Evolutionary conservation across 2,888 invertebrate genomes (phyloP).

Genomic region (Drosophila borborema): DNA sequence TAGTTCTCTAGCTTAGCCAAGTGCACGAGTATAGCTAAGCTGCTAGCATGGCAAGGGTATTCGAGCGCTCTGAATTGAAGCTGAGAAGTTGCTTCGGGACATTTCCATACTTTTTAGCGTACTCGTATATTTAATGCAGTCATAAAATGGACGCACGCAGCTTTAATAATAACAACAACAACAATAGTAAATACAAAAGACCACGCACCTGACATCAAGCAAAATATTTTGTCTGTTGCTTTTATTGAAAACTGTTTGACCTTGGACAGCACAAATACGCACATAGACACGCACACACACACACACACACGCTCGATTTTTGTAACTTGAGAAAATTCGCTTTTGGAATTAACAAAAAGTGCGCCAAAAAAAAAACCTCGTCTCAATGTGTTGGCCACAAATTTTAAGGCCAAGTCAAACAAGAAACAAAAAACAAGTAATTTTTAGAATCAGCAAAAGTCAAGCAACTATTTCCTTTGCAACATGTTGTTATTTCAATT

Average conservation of each 20-base stretch:
- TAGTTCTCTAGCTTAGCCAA: not conserved
- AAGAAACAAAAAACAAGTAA: constrained; percentile 17
- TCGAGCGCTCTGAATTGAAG: not conserved
- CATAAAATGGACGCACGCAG: constrained; percentile 35
- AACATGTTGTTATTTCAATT: not conserved
- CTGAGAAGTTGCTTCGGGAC: constrained; percentile 14
- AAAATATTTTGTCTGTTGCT: constrained; percentile 24
- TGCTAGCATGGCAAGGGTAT: not conserved
- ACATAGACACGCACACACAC: constrained; percentile 14
- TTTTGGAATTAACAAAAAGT: constrained; percentile 38
- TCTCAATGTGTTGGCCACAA: not conserved
- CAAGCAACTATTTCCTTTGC: not conserved
- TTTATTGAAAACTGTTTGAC: constrained; percentile 53
- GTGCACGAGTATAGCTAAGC: not conserved
- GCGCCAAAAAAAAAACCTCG: constrained; percentile 1
- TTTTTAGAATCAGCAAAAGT: constrained; percentile 23
- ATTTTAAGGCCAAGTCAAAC: constrained; percentile 29
- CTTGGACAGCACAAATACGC: constrained; percentile 32
- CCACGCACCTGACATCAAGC: constrained; percentile 37
- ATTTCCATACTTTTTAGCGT: constrained; percentile 41
- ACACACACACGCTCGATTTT: constrained; percentile 11
- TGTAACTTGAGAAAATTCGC: constrained; percentile 45
- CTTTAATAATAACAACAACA: not conserved
- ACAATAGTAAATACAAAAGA: constrained; percentile 15
- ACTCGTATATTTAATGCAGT: constrained; percentile 49